These are phyloP conservation scores for Tenthredo livida DNA, from an alignment of 2,888 invertebrate species.

Conservation along the genomic window DNA sequence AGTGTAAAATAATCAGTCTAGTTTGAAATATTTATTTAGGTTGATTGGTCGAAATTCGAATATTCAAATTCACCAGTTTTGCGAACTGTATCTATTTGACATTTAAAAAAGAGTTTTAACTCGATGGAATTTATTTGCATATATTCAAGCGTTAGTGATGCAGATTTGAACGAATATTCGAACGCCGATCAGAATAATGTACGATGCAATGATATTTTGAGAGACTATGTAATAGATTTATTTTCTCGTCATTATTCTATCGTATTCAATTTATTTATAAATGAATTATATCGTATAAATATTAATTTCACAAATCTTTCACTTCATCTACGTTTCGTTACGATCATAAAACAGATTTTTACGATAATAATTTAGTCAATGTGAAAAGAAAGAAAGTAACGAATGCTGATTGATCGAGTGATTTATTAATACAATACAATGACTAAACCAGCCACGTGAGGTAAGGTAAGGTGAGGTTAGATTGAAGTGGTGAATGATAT, in stretches of 20 bases:
- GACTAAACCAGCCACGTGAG: constrained; percentile 16
- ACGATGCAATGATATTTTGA: background rate
- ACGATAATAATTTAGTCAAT: background rate
- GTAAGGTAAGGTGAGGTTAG: constrained; percentile 57
- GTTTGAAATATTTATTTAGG: background rate
- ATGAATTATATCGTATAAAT: background rate
- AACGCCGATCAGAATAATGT: background rate
- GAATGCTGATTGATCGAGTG: background rate
- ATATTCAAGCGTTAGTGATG: background rate
- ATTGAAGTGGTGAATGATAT: constrained; percentile 30
- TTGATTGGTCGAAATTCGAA: background rate
- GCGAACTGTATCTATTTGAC: constrained; percentile 44
- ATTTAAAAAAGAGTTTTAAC: background rate
- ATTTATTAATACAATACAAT: background rate
- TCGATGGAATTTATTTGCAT: constrained; percentile 11
- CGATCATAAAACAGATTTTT: background rate
- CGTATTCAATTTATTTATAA: background rate
- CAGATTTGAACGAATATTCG: background rate
- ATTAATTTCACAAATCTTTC: background rate
- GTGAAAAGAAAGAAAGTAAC: background rate
- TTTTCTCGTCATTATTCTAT: background rate
- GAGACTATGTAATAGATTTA: background rate
- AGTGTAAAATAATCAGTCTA: background rate
- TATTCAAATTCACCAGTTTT: constrained; percentile 24
- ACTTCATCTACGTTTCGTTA: background rate